Evolutionary conservation across 37 sponge, comb jelly and placozoan species (phyloP), one percentile per base, ranked within the genome.

Genomic region (Geodia barretti): DNA sequence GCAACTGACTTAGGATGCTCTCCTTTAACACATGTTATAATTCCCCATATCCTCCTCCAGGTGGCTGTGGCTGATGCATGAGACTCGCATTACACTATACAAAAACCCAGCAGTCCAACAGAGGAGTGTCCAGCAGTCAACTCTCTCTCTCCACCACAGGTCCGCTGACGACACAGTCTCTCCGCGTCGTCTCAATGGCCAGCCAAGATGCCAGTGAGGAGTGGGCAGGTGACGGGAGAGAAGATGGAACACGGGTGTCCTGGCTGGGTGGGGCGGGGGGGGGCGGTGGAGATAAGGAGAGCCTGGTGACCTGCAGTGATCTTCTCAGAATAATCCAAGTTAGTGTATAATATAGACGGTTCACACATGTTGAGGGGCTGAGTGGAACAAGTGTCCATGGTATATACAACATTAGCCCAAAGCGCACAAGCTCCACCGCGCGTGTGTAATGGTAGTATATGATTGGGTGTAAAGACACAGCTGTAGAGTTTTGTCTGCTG

Each of bases 11-110:
- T n/a, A n/a, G n/a, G n/a, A n/a, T n/a, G n/a, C n/a, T n/a, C n/a
- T 70, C 35, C 29, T 7, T 3, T 36, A 32, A 7, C 37, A 30
- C 29, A 33, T 40, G 69, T 69, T 19, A 3, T 3, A 37, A n/a
- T n/a, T n/a, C n/a, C n/a, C n/a, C n/a, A n/a, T 0, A 40, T 8
- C 30, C 47, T 35, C 25, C 23, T 38, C 4, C 69, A 90, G 90
- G 90, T 90, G 39, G 90, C 81, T 20, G 85, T 75, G n/a, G 0
- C 77, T 84, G 29, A 70, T 86, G n/a, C 85, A 90, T 47, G 67
- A 85, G 37, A 80, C 81, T 17, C 19, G 11, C 0, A 80, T 62
- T 68, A 59, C 25, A n/a, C 32, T 84, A 90, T 59, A 76, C 67
- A 54, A 65, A 90, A 54, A 90, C 90, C 17, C 17, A 63, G 70